Conservation (phyloP, 2,797 vertebrate species). For the Megalops cyprinoides region DNA sequence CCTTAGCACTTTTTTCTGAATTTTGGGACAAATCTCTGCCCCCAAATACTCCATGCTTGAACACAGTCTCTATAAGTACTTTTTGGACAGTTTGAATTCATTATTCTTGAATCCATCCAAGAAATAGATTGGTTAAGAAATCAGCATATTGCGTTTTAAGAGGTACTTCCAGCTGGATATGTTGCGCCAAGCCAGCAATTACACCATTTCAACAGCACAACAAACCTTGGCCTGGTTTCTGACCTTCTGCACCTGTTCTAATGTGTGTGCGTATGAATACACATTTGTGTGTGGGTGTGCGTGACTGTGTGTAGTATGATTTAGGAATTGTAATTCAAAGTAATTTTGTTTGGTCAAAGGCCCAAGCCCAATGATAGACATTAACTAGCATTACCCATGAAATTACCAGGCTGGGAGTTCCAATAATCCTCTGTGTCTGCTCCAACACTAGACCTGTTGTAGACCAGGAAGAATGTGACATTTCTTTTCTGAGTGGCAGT, state of each 20-base stretch:
- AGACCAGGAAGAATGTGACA: neutral
- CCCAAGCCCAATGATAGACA: neutral
- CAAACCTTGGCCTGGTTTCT: constrained; percentile 10
- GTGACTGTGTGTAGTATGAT: neutral
- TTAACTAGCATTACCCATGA: neutral
- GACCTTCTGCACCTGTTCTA: neutral
- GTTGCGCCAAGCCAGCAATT: neutral
- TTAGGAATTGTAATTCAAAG: neutral
- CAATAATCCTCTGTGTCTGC: neutral
- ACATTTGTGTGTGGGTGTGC: neutral
- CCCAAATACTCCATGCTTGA: neutral
- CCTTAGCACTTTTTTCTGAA: too few species aligned
- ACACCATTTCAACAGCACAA: neutral
- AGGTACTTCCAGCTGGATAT: neutral
- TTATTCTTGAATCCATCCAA: too few species aligned
- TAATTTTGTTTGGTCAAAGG: neutral
- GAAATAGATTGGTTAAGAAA: neutral
- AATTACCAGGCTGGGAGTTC: neutral
- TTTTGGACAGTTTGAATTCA: neutral
- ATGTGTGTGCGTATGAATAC: constrained; percentile 11
- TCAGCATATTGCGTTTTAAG: neutral
- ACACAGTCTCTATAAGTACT: neutral
- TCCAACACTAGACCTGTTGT: neutral
- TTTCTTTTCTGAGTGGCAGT: constrained; percentile 9
- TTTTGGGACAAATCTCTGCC: too few species aligned